Conservation (phyloP, 2,888 invertebrate genomes). For the Melanophora roralis region DNA sequence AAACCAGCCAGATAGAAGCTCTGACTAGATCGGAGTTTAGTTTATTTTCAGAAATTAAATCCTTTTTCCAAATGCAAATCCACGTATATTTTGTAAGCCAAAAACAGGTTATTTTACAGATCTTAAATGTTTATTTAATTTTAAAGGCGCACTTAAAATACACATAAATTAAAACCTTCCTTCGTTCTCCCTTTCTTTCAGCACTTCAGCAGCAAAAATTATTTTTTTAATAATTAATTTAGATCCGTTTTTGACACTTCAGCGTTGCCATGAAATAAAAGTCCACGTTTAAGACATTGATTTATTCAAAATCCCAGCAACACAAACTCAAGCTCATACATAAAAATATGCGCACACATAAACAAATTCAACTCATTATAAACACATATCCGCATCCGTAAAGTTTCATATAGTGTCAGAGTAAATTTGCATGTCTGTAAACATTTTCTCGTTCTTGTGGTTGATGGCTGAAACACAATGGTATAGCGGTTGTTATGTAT, state of each 20-base stretch:
- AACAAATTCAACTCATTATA: slow-evolving; percentile 38
- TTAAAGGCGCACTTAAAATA: too few relatives aligned
- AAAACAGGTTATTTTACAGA: too few relatives aligned
- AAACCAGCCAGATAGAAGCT: too few relatives aligned
- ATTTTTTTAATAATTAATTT: slow-evolving; percentile 24
- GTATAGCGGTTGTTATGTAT: neutral
- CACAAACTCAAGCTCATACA: neutral
- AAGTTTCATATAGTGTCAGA: slow-evolving; percentile 49
- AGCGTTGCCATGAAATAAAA: slow-evolving; percentile 53
- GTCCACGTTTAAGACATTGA: slow-evolving; percentile 60
- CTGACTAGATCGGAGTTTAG: too few relatives aligned
- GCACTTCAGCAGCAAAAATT: too few relatives aligned
- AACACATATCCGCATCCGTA: slow-evolving; percentile 44
- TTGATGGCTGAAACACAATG: neutral
- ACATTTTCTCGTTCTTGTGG: slow-evolving; percentile 7
- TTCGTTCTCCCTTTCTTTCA: too few relatives aligned
- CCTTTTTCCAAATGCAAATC: too few relatives aligned
- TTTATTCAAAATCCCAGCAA: slow-evolving; percentile 50
- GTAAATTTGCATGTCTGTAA: slow-evolving; percentile 34
- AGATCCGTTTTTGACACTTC: slow-evolving; percentile 50
- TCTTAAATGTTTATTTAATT: too few relatives aligned
- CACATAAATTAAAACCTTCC: too few relatives aligned
- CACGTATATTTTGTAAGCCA: too few relatives aligned
- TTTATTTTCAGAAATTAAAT: too few relatives aligned
- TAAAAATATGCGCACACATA: neutral